Conservation (phyloP, 1,140 invertebrate genomes). For the Drosophila paulistorum region DNA sequence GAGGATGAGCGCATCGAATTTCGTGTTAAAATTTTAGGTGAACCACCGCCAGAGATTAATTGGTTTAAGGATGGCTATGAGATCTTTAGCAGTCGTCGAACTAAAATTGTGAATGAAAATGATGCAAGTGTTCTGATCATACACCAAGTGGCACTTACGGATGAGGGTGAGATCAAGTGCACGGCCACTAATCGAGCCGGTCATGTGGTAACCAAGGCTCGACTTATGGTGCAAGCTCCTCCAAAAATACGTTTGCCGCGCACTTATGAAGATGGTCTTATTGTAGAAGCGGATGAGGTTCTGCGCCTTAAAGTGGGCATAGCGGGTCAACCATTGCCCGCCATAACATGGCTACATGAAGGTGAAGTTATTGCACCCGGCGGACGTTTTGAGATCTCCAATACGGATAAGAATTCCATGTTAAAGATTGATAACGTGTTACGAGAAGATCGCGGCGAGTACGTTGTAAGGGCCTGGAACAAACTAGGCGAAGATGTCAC, state of each 20-base stretch:
- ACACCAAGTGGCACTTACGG: conserved; percentile 89
- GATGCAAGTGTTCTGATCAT: conserved; percentile 92
- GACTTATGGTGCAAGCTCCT: conserved; percentile 90
- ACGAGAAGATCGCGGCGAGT: conserved; percentile 93
- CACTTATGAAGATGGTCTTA: conserved; percentile 93
- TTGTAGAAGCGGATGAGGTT: conserved; percentile 94
- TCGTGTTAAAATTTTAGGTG: conserved; percentile 91
- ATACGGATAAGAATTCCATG: conserved; percentile 88
- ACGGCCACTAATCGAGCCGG: conserved; percentile 92
- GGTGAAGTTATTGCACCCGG: conserved; percentile 87
- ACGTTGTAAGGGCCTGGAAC: conserved; percentile 91
- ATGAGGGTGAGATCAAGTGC: conserved; percentile 95
- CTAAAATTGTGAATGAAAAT: conserved; percentile 90
- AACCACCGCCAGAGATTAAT: conserved; percentile 92
- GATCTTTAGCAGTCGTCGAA: conserved; percentile 91
- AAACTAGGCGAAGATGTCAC: conserved; percentile 91
- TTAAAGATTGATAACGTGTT: conserved; percentile 89
- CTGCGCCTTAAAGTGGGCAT: conserved; percentile 94
- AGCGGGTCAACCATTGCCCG: conserved; percentile 93
- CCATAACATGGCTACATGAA: conserved; percentile 93
- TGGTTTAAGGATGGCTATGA: conserved; percentile 97
- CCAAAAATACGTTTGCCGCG: conserved; percentile 90
- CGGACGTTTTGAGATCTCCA: conserved; percentile 88
- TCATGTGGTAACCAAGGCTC: conserved; percentile 89
- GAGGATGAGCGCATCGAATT: conserved; percentile 94